Conservation (phyloP, 2,113 vertebrate genomes). For the Grammomys surdaster region DNA sequence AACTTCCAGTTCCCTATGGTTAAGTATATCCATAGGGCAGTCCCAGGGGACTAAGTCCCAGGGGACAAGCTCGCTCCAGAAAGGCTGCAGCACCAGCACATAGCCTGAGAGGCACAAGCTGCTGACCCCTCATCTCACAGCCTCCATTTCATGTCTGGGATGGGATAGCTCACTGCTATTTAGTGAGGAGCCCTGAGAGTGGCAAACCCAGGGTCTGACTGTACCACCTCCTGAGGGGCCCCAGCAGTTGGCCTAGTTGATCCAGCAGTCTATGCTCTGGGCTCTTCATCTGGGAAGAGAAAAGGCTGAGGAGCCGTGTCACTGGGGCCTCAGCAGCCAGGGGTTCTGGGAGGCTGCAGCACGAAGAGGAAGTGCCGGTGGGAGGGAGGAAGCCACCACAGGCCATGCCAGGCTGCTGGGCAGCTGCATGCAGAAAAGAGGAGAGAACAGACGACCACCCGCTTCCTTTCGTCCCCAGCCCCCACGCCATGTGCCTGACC, state of each 20-base stretch:
- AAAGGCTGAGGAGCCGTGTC: neutral
- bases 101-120: neutral
- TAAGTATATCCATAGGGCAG: neutral
- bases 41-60: neutral
- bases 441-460: neutral
- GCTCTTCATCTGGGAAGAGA: neutral
- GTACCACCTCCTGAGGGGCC: neutral
- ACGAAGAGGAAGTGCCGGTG: neutral
- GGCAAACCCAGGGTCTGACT: neutral
- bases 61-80: neutral
- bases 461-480: neutral
- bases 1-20: neutral
- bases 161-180: neutral
- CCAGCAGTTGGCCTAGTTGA: neutral
- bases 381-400: neutral
- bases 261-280: neutral
- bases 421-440: neutral
- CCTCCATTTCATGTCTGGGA: neutral
- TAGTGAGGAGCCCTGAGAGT: neutral
- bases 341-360: neutral
- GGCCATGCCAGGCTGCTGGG: neutral
- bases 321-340: neutral
- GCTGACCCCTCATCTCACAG: neutral
- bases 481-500: fast-evolving
- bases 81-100: neutral